These are phyloP conservation scores for Epirrhoe alternata DNA, from an alignment of 2,888 invertebrate species.

Conservation along the genomic window DNA sequence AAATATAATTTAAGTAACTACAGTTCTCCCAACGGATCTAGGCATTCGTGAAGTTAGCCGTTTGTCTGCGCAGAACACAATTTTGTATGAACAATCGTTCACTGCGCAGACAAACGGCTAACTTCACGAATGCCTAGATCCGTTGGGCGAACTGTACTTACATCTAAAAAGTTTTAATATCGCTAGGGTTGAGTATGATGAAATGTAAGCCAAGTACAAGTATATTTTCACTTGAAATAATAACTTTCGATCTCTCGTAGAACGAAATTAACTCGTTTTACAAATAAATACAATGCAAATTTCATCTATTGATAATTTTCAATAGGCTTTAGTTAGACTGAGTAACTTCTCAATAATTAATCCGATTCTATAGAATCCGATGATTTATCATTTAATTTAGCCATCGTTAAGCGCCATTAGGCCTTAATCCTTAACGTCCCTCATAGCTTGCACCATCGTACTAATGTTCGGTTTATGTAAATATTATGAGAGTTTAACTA, in stretches of 20 bases:
- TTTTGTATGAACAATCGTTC: too few relatives aligned
- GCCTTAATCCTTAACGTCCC: constrained; percentile 45
- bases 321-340: constrained; percentile 1
- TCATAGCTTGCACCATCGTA: constrained; percentile 58
- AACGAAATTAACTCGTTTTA: neutral
- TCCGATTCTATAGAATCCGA: constrained; percentile 24
- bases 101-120: too few relatives aligned
- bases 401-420: constrained; percentile 37
- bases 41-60: too few relatives aligned
- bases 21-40: too few relatives aligned
- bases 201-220: too few relatives aligned
- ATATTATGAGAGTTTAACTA: constrained; percentile 83
- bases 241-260: neutral
- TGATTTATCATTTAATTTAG: constrained; percentile 32
- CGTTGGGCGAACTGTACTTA: too few relatives aligned
- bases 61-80: too few relatives aligned
- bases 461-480: constrained; percentile 83
- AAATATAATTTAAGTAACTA: too few relatives aligned
- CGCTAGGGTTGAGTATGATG: too few relatives aligned
- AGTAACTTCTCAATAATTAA: constrained; percentile 25
- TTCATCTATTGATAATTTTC: neutral
- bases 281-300: neutral
- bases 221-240: too few relatives aligned
- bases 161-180: too few relatives aligned
- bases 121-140: too few relatives aligned